These are phyloP conservation scores for Gryllus bimaculatus DNA, from an alignment of 1,140 invertebrate genomes.

Conservation along the genomic window DNA sequence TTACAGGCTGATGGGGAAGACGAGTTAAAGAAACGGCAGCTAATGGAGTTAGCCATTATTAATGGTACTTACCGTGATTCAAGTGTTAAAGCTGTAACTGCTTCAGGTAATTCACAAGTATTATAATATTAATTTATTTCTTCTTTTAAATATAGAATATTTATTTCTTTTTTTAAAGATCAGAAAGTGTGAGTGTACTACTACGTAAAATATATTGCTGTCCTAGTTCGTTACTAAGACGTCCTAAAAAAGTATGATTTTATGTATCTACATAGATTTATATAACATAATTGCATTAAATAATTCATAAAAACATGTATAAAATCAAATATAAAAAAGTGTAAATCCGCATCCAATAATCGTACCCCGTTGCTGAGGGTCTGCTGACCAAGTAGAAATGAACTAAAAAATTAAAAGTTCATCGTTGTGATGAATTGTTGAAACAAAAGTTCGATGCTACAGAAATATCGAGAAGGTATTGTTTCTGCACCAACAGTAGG, in stretches of 20 bases:
- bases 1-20: conserved; percentile 97
- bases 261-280: not conserved
- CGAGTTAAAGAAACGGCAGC: conserved; percentile 96
- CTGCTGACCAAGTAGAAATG: too few relatives aligned
- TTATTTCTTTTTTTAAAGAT: not conserved
- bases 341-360: too few relatives aligned
- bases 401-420: too few relatives aligned
- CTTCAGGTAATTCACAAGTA: conserved; percentile 41
- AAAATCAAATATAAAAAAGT: too few relatives aligned
- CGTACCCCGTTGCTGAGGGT: too few relatives aligned
- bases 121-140: conserved; percentile 19
- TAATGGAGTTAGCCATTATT: conserved; percentile 99
- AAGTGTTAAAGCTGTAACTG: conserved; percentile 65
- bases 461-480: too few relatives aligned
- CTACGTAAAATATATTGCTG: not conserved
- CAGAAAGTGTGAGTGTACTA: too few relatives aligned
- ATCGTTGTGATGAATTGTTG: too few relatives aligned
- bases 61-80: conserved; percentile 98
- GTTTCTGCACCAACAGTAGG: too few relatives aligned
- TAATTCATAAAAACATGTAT: too few relatives aligned
- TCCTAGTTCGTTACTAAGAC: not conserved
- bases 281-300: not conserved
- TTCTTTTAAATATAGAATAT: conserved; percentile 8
- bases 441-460: too few relatives aligned
- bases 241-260: not conserved